These are phyloP conservation scores for Calosoma granatense DNA, from an alignment of 1,140 invertebrate species.

Conservation along the genomic window DNA sequence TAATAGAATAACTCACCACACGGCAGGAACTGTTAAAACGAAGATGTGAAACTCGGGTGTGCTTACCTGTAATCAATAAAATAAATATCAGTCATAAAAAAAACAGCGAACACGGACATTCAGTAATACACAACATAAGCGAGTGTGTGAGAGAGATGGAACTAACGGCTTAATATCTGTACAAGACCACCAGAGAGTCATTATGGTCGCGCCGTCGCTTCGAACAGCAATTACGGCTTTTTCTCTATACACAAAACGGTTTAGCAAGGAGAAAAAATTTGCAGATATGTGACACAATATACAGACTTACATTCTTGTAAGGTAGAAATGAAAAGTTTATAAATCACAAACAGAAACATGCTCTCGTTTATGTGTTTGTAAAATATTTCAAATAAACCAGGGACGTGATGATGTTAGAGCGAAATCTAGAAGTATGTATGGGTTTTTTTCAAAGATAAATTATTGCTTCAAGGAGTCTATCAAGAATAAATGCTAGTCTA, in stretches of 20 bases:
- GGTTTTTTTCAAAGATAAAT: too few relatives aligned
- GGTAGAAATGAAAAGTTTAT: not conserved
- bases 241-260: too few relatives aligned
- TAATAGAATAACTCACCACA: too few relatives aligned
- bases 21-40: too few relatives aligned
- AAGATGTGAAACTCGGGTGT: not conserved
- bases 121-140: not conserved
- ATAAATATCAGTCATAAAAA: not conserved
- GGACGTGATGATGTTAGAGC: not conserved
- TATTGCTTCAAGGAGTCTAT: too few relatives aligned
- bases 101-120: not conserved
- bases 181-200: conserved; percentile 7
- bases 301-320: not conserved
- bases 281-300: conserved; percentile 5
- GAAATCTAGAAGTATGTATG: not conserved
- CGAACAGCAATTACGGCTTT: not conserved
- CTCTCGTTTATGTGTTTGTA: too few relatives aligned
- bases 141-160: too few relatives aligned
- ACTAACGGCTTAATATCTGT: conserved; percentile 3
- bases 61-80: conserved; percentile 5
- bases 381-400: conserved; percentile 1
- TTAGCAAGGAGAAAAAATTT: not conserved
- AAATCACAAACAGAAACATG: too few relatives aligned
- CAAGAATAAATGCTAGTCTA: too few relatives aligned
- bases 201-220: not conserved